Conservation (phyloP, 2,888 invertebrate genomes). For the Phaedon cochleariae region DNA sequence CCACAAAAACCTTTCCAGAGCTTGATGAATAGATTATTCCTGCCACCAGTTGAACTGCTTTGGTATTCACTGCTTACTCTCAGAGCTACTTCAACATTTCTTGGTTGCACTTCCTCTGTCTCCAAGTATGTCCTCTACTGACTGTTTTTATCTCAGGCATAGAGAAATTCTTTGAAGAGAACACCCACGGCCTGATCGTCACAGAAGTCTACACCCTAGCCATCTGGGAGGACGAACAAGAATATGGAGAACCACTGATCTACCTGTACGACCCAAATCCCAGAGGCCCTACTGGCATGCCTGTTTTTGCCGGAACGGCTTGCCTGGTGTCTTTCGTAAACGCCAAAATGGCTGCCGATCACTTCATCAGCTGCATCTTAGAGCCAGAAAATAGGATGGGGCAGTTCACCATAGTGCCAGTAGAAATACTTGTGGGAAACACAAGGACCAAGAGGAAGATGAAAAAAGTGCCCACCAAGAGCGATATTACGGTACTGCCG, state of each 20-base stretch:
- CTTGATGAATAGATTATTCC: too few species aligned
- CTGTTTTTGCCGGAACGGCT: constrained; percentile 62
- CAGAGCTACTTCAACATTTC: too few species aligned
- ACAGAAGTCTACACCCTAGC: constrained; percentile 61
- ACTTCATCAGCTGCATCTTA: constrained; percentile 65
- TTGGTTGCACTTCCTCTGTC: too few species aligned
- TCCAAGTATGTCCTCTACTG: too few species aligned
- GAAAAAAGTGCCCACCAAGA: constrained; percentile 34
- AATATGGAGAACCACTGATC: constrained; percentile 64
- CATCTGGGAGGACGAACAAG: constrained; percentile 63
- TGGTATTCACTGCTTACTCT: too few species aligned
- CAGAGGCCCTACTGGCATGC: constrained; percentile 60
- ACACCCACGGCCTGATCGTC: constrained; percentile 67
- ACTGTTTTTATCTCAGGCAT: constrained; percentile 57
- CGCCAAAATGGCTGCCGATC: constrained; percentile 63
- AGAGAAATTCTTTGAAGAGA: constrained; percentile 67
- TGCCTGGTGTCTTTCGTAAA: constrained; percentile 66
- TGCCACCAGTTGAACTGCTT: too few species aligned
- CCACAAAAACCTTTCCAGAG: too few species aligned
- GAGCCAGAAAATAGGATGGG: constrained; percentile 58
- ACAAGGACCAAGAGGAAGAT: constrained; percentile 37
- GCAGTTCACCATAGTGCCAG: constrained; percentile 60
- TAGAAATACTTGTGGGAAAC: constrained; percentile 54
- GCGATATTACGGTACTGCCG: constrained; percentile 34
- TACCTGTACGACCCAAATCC: constrained; percentile 70